Conservation (phyloP, 2,888 invertebrate genomes). For the Nymphalis polychloros region DNA sequence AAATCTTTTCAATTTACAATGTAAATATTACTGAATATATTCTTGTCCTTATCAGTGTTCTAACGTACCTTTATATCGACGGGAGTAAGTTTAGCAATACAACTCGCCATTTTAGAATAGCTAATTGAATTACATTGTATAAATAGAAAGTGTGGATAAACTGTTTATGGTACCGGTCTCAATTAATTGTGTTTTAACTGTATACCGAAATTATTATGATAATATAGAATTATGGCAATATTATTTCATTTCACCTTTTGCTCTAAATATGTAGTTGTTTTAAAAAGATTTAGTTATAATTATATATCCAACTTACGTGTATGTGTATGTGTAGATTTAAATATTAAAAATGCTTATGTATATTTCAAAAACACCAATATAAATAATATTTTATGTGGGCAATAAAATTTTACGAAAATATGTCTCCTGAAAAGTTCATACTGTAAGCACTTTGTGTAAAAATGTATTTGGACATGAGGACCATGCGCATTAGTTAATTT, state of each 20-base stretch:
- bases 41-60: conserved; percentile 16
- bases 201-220: conserved; percentile 9
- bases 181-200: conserved; percentile 18
- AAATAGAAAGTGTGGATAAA: conserved; percentile 16
- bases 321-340: conserved; percentile 13
- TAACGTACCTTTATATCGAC: conserved; percentile 10
- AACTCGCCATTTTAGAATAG: conserved; percentile 18
- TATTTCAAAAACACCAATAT: conserved; percentile 23
- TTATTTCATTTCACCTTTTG: conserved; percentile 21
- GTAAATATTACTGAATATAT: conserved; percentile 20
- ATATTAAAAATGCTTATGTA: conserved; percentile 17
- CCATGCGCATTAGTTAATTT: conserved; percentile 25
- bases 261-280: conserved; percentile 21
- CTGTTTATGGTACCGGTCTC: conserved; percentile 19
- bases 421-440: conserved; percentile 66
- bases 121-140: conserved; percentile 16
- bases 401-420: conserved; percentile 76
- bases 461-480: conserved; percentile 25
- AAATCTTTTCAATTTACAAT: conserved; percentile 12
- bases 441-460: conserved; percentile 29
- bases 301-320: conserved; percentile 5
- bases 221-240: conserved; percentile 14
- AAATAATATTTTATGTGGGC: conserved; percentile 66
- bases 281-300: neutral
- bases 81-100: conserved; percentile 19